Percentiles rank a stretch among this genome's conserved stretches.
These are phyloP conservation scores for Clanis bilineata DNA, from an alignment of 2,888 invertebrate species.

Conservation along the genomic window DNA sequence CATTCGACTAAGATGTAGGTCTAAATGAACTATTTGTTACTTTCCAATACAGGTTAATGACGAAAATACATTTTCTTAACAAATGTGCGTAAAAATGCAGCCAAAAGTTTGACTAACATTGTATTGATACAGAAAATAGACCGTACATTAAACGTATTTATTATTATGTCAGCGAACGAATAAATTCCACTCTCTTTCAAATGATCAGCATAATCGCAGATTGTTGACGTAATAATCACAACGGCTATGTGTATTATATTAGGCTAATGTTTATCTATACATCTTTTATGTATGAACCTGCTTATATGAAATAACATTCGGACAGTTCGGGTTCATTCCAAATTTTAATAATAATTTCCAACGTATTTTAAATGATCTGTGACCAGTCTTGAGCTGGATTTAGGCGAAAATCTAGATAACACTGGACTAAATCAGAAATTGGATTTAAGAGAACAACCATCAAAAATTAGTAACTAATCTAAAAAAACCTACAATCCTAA, in stretches of 20 bases:
- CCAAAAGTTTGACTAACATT: background rate
- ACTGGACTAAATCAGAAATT: too few relatives aligned
- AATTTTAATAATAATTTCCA: background rate
- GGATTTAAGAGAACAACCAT: background rate
- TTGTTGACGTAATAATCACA: conserved; percentile 17
- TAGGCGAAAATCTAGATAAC: background rate
- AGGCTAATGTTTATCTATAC: conserved; percentile 10
- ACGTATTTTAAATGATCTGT: background rate
- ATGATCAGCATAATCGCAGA: conserved; percentile 15
- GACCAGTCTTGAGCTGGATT: background rate
- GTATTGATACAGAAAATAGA: background rate
- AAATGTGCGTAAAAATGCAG: background rate
- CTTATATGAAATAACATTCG: conserved; percentile 7
- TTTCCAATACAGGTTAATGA: too few relatives aligned
- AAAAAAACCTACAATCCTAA: too few relatives aligned
- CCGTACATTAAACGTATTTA: background rate
- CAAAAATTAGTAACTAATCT: too few relatives aligned
- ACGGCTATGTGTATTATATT: conserved; percentile 13
- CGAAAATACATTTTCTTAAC: background rate
- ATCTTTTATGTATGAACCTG: conserved; percentile 17
- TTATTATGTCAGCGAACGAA: conserved; percentile 7
- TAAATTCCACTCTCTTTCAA: conserved; percentile 11
- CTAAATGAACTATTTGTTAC: too few relatives aligned
- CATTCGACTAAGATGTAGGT: background rate
- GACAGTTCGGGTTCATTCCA: background rate